Base-by-base conservation (phyloP, 1,140 invertebrate species). In the Achroia grisella region DNA sequence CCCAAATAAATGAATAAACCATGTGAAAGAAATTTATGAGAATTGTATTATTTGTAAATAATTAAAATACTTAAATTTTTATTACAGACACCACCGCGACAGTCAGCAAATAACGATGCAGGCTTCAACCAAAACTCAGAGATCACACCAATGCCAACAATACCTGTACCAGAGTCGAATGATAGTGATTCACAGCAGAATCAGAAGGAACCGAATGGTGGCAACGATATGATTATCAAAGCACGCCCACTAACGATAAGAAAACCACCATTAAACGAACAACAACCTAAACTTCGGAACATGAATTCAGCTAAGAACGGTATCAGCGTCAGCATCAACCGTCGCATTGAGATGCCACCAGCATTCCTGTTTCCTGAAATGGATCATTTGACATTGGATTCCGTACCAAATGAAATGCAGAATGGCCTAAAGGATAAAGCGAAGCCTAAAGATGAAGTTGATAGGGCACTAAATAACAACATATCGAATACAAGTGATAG, bases 261-360 rank as follows among this genome's bases (percentile, higher is more conserved):
- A 77, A 95, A 95, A 72, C 90, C 92, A 50, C 89, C 90, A 0
- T 66, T 93, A 4, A 90, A 90, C 41, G 92, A 94, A 69, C 92
- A 93, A 52, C 92, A 93, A 52, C 93, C 93, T 1, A 92, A 92
- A 49, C 76, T 94, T 13, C 89, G 91, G 64, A 90, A 89, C 51
- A 71, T 88, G 44, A 75, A 46, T 76, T 86, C 66, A 78, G 62
- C 76, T 29, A 85, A 87, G 54, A 89, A 88, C 54, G 83, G 81
- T 13, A 86, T 92, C 13, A 89, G 90, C 62, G 88, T 92, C 31
- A 90, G 89, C 45, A 92, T 91, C 62, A 93, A 91, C 62, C 86
- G 92, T 40, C 85, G 91, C 33, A 95, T 92, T 59, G 94, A 94
- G 79, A 93, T 95, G 91, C 93, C 93, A 27, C 93, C 93, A 10